phyloP scores from a whole-genome alignment of 2,797 vertebrate species.

The Dallia pectoralis region DNA sequence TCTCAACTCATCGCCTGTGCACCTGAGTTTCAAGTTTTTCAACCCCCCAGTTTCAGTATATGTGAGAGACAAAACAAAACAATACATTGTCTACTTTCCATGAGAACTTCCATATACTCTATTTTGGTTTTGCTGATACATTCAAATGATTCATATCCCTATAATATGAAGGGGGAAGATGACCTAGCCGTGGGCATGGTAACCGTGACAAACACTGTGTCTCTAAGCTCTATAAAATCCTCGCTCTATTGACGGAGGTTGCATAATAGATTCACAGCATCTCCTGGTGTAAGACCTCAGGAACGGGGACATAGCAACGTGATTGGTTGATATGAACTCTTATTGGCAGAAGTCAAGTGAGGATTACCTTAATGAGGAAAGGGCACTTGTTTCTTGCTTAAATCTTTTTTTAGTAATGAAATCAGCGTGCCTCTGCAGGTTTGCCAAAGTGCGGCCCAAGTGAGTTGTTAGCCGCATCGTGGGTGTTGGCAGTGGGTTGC shows the following conservation, averaged over 20 bases:
- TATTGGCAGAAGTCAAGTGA: not conserved
- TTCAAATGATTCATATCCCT: not conserved
- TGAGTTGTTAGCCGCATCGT: too few species aligned
- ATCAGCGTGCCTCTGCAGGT: too few species aligned
- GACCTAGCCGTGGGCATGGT: too few species aligned
- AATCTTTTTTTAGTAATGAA: too few species aligned
- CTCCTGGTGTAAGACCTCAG: not conserved
- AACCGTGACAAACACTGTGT: too few species aligned
- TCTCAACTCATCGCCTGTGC: not conserved
- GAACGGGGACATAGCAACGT: not conserved
- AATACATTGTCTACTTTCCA: not conserved
- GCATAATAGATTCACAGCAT: not conserved
- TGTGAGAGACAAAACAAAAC: not conserved
- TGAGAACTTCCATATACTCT: too few species aligned
- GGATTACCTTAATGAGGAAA: not conserved
- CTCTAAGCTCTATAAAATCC: not conserved
- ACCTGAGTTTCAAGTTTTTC: not conserved
- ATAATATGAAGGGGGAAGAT: not conserved
- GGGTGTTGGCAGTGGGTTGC: too few species aligned
- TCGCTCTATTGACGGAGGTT: not conserved
- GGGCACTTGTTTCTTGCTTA: not conserved
- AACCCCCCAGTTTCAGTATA: too few species aligned
- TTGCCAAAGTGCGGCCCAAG: too few species aligned
- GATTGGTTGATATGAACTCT: not conserved
- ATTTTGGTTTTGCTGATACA: not conserved